These are phyloP conservation scores for Gymnoscopelus braueri DNA, from an alignment of 2,797 vertebrate species.

Conservation along the genomic window DNA sequence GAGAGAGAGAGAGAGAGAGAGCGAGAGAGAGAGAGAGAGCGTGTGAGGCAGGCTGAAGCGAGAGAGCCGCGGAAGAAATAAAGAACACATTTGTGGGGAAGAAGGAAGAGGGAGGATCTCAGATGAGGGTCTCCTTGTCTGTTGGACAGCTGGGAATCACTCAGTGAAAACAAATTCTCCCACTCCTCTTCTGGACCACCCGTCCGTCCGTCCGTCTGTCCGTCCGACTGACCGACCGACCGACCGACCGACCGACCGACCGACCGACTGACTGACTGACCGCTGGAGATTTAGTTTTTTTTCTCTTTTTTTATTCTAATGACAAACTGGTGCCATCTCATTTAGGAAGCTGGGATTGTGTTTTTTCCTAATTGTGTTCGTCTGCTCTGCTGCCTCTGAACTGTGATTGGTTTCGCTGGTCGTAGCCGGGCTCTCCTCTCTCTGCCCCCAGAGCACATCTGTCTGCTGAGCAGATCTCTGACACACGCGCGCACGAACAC, in stretches of 20 bases:
- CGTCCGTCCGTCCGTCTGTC: slow-evolving; percentile 29
- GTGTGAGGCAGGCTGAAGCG: slow-evolving; percentile 72
- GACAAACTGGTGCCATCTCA: slow-evolving; percentile 41
- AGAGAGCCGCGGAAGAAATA: slow-evolving; percentile 73
- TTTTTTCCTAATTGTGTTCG: background rate
- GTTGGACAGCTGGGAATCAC: slow-evolving; percentile 62
- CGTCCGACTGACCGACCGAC: slow-evolving; percentile 61
- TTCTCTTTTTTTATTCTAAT: slow-evolving; percentile 8
- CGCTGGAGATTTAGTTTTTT: slow-evolving; percentile 58
- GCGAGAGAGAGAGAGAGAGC: slow-evolving; percentile 63
- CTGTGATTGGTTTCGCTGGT: slow-evolving; percentile 51
- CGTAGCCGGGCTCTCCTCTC: slow-evolving; percentile 38
- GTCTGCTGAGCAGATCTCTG: slow-evolving; percentile 24
- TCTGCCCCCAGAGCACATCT: slow-evolving; percentile 72
- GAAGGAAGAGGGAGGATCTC: slow-evolving; percentile 74
- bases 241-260: slow-evolving; percentile 58
- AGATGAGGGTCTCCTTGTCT: slow-evolving; percentile 71
- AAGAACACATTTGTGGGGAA: slow-evolving; percentile 73
- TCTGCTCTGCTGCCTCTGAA: slow-evolving; percentile 41
- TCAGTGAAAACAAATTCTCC: slow-evolving; percentile 47
- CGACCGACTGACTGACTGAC: slow-evolving; percentile 62
- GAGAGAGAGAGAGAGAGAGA: slow-evolving; percentile 22
- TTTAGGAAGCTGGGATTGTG: slow-evolving; percentile 59
- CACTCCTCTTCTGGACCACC: slow-evolving; percentile 55
- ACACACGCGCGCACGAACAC: no score